Evolutionary conservation across 2,888 invertebrate species (phyloP).

Genomic region (Tenthredo mesomela): DNA sequence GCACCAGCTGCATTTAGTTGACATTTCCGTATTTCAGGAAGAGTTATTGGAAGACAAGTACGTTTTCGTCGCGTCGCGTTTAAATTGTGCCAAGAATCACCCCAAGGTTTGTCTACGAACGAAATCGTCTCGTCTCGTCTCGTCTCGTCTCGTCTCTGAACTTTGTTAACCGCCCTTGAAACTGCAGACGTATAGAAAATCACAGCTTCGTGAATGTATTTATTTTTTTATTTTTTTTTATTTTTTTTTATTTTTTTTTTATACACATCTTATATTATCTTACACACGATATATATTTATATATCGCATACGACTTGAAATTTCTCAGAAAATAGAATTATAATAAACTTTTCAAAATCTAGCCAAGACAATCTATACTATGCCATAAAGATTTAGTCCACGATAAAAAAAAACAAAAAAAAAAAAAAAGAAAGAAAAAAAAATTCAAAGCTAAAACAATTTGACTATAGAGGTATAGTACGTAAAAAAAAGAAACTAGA

Average conservation of each 20-base stretch:
- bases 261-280: neutral
- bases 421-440: too few relatives aligned
- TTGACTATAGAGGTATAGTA: too few relatives aligned
- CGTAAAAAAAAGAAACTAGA: neutral
- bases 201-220: neutral
- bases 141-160: conserved; percentile 20
- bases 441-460: too few relatives aligned
- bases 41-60: conserved; percentile 22
- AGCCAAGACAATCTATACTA: neutral
- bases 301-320: neutral
- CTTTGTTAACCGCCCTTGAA: conserved; percentile 47
- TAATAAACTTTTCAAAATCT: neutral
- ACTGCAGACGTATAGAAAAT: conserved; percentile 11
- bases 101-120: conserved; percentile 42
- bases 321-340: neutral
- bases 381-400: neutral
- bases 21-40: conserved; percentile 36
- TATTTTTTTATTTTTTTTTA: too few relatives aligned
- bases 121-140: neutral
- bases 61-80: conserved; percentile 1
- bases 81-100: conserved; percentile 33
- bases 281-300: neutral
- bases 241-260: neutral
- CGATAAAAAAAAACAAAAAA: neutral
- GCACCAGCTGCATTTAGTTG: conserved; percentile 17